Conservation (phyloP, 2,113 vertebrate genomes). For the Dromiciops gliroides region DNA sequence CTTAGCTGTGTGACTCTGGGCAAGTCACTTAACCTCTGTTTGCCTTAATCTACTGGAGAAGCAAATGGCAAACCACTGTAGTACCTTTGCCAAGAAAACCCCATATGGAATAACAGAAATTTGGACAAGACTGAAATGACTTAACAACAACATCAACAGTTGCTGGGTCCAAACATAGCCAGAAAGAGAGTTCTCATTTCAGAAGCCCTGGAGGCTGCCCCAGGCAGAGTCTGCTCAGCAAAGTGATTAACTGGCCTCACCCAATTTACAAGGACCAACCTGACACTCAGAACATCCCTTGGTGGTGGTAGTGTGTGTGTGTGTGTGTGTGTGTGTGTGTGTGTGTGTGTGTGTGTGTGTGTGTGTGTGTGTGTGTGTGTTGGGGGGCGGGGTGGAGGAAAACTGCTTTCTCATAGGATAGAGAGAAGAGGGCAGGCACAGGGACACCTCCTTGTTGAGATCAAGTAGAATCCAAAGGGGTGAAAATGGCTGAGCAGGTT, state of each 20-base stretch:
- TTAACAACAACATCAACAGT: background rate
- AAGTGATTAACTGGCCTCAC: background rate
- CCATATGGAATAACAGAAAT: background rate
- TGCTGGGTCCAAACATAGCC: background rate
- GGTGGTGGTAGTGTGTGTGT: too few relatives aligned
- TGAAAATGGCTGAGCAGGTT: background rate
- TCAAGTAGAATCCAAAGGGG: background rate
- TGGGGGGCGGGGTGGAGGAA: background rate
- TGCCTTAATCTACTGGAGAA: background rate
- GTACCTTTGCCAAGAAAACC: background rate
- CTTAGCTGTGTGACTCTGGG: background rate
- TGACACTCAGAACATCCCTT: background rate
- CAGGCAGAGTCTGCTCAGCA: background rate
- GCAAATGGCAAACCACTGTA: background rate
- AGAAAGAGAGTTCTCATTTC: background rate
- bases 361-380: too few relatives aligned
- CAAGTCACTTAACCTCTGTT: background rate
- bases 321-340: too few relatives aligned
- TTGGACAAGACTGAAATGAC: background rate
- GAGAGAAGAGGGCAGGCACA: background rate
- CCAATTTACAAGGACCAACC: background rate
- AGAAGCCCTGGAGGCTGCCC: background rate
- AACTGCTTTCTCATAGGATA: background rate
- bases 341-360: too few relatives aligned
- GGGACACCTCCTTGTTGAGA: background rate